Percentiles rank a stretch among this genome's conserved stretches.
phyloP scores from a whole-genome alignment of 64 coral and sea anemone species.

The Stylophora pistillata region DNA sequence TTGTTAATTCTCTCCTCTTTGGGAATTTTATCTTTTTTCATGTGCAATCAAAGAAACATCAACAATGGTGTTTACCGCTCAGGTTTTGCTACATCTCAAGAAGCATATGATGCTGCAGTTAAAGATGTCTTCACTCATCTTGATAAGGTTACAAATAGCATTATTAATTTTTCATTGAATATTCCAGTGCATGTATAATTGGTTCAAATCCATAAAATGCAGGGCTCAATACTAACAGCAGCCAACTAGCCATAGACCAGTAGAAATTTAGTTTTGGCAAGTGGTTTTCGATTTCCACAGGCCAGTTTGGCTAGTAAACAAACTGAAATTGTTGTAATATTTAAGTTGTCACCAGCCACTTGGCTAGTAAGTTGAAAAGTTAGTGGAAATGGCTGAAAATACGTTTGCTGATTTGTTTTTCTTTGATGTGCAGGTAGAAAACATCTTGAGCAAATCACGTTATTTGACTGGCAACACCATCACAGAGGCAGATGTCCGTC shows the following conservation, averaged over 20 bases:
- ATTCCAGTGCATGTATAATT: too few relatives aligned
- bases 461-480: slow-evolving; percentile 77
- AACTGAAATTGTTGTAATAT: too few relatives aligned
- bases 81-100: slow-evolving; percentile 79
- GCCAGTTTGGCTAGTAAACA: too few relatives aligned
- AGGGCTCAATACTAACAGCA: too few relatives aligned
- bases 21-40: background rate
- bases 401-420: background rate
- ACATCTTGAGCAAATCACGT: slow-evolving; percentile 68
- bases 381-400: too few relatives aligned
- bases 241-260: too few relatives aligned
- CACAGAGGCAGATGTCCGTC: slow-evolving; percentile 91
- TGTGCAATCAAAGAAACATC: slow-evolving; percentile 58
- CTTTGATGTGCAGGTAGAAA: slow-evolving; percentile 57
- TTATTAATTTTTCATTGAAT: too few relatives aligned
- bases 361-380: too few relatives aligned
- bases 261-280: too few relatives aligned
- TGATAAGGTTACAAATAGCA: slow-evolving; percentile 63
- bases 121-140: slow-evolving; percentile 67
- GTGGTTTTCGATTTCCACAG: too few relatives aligned
- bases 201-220: too few relatives aligned
- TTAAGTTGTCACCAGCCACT: too few relatives aligned
- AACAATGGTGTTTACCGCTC: slow-evolving; percentile 89
- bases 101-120: slow-evolving; percentile 83
- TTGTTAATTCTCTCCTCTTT: background rate